Base-by-base conservation (phyloP, 2,888 invertebrate genomes). In the Mechanitis mazaeus region DNA sequence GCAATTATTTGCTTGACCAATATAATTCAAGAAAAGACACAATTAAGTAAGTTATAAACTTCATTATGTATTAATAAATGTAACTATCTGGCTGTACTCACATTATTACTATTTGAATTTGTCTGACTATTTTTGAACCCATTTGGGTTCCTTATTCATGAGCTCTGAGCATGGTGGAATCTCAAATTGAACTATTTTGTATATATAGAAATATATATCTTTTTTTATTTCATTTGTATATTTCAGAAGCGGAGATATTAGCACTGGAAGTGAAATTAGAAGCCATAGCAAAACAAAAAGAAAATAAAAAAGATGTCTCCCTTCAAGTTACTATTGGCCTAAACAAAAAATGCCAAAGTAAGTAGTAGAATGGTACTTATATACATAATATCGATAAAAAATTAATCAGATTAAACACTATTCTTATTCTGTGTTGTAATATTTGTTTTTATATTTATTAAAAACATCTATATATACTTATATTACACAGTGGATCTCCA, bases 181-280 rank as follows among this genome's bases (percentile, higher is more conserved):
- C 20, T 20, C 20, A 20, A 20, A 20, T 20, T 20, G 20, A 20
- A 20, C 20, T 20, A 20, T 20, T 20, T 20, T 20, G 20, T 20
- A 20, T 20, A 20, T 20, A 20, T 20, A 20, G 20, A 45, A 54
- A 28, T 11, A n/a, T 56, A 42, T 60, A 57, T 60, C 4, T 42
- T 9, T 42, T 42, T 9, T 9, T 3, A 42, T 42, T 9, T 42
- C 9, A 9, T 3, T 9, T 42, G 6, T 9, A 33, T 45, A 53
- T 55, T 68, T 69, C 67, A 90, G 90, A 84, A 75, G 80, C 88
- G 58, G 84, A 89, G 73, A 82, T 90, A 66, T 75, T 89, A 62
- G 87, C 89, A 1, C 69, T 88, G 4, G 84, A 85, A 78, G 84
- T 88, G 0, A 76, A 86, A 75, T 72, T 89, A 55, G 84, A 87